phyloP scores from a whole-genome alignment of 2,888 invertebrate species.

The Orthonevra nobilis region DNA sequence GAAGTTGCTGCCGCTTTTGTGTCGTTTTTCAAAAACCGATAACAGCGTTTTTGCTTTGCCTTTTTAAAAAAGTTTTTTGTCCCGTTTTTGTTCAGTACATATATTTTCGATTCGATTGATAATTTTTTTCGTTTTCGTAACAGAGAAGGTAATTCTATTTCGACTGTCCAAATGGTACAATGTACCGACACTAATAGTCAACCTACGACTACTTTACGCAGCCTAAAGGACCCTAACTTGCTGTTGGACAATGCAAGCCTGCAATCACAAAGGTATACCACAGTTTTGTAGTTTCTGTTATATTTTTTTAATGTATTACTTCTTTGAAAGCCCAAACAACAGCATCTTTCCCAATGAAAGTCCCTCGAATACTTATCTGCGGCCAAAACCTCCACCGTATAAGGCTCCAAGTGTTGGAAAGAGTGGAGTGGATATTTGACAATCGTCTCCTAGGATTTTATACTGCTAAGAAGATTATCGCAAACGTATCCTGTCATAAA shows the following conservation, averaged over 20 bases:
- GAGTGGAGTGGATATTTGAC: slow-evolving; percentile 79
- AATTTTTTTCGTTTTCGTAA: slow-evolving; percentile 12
- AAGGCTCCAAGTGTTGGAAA: slow-evolving; percentile 76
- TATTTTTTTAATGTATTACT: slow-evolving; percentile 42
- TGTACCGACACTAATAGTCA: slow-evolving; percentile 82
- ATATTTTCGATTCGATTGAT: too few species aligned
- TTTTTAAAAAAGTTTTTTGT: too few species aligned
- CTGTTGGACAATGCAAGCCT: slow-evolving; percentile 79
- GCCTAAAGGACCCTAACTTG: slow-evolving; percentile 81
- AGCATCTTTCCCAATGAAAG: slow-evolving; percentile 81
- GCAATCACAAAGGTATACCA: slow-evolving; percentile 80
- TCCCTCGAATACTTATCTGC: slow-evolving; percentile 80
- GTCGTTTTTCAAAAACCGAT: background rate
- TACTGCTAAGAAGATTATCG: slow-evolving; percentile 78
- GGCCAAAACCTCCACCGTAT: slow-evolving; percentile 80
- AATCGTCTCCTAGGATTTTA: slow-evolving; percentile 79
- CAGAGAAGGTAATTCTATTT: slow-evolving; percentile 69
- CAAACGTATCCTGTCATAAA: too few species aligned
- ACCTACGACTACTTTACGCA: slow-evolving; percentile 83
- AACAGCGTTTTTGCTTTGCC: too few species aligned
- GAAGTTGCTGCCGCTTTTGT: slow-evolving; percentile 12
- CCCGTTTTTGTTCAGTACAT: too few species aligned
- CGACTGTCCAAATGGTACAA: slow-evolving; percentile 84
- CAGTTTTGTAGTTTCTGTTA: slow-evolving; percentile 6
- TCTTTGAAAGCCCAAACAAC: slow-evolving; percentile 83